Evolutionary conservation across 1,140 invertebrate genomes (phyloP), one percentile per base, ranked within the genome.

Genomic region (Triops cancriformis): DNA sequence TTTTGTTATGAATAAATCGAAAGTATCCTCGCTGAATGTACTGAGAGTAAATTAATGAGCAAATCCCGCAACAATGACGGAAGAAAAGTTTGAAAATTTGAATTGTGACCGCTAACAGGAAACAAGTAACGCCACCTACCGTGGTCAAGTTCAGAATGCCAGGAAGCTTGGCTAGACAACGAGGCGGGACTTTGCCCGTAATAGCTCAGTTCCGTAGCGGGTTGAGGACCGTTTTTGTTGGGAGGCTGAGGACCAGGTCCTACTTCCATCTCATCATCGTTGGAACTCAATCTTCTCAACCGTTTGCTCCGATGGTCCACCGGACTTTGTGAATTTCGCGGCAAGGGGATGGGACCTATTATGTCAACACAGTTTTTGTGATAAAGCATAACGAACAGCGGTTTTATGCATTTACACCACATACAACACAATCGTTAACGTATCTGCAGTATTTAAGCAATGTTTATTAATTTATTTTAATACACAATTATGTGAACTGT

Each of bases 71-170:
- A 37, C 7, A 4, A 4, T 37, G 31, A 37, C 31, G 2, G n/a
- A n/a, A n/a, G n/a, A 37, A 37, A 37, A 37, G 31, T 37, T 37
- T 37, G 31, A 37, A 37, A 37, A 37, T 37, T 37, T 37, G 31
- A 37, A 37, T 37, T 7, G 31, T 37, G 31, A 37, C 31, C 31
- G 31, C 7, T 37, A 37, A 4, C 14, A 78, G 51, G 64, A 27
- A 18, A 73, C 12, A 26, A 73, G 64, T 45, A 79, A 51, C 73
- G 41, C 41, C 79, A 82, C 83, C 80, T 80, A 86, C 86, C 86
- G 81, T 88, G 87, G 78, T 88, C 87, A 76, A 88, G 85, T 79
- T 89, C 89, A 72, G 87, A 86, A 80, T 89, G 88, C 88, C 88
- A 89, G 78, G 86, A 85, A 1, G 85, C 81, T 81, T 88, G 87